Evolutionary conservation across 2,888 invertebrate genomes (phyloP).

Genomic region (Villa cingulata): DNA sequence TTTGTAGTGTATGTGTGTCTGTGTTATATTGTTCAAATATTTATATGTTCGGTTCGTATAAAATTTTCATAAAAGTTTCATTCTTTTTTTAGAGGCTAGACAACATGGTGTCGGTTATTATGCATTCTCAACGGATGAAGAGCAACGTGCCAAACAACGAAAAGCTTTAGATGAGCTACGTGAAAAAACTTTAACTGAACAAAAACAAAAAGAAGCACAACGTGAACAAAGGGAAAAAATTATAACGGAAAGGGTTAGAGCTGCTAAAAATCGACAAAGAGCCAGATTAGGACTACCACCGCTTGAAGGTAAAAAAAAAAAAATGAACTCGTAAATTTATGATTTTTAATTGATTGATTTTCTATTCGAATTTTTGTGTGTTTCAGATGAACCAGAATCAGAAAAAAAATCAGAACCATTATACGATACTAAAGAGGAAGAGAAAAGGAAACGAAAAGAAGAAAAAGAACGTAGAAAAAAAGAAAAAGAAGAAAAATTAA

Average conservation of each 20-base stretch:
- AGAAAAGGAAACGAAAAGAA: constrained; percentile 25
- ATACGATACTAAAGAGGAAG: constrained; percentile 20
- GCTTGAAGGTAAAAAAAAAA: constrained; percentile 37
- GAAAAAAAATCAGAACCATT: constrained; percentile 9
- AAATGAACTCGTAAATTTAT: neutral
- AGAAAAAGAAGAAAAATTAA: constrained; percentile 27
- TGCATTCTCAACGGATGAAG: constrained; percentile 76
- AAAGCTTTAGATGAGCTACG: constrained; percentile 57
- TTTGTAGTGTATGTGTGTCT: no score
- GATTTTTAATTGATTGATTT: no score
- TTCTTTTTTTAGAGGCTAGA: constrained; percentile 57
- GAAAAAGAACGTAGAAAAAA: constrained; percentile 22
- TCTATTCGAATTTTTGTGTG: no score
- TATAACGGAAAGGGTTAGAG: constrained; percentile 53
- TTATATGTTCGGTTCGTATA: no score
- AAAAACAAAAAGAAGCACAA: constrained; percentile 47
- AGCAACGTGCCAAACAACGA: constrained; percentile 65
- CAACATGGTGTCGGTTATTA: constrained; percentile 88
- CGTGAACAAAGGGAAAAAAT: constrained; percentile 50
- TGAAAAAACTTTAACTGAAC: constrained; percentile 53
- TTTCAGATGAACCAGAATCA: constrained; percentile 12
- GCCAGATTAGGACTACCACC: constrained; percentile 59
- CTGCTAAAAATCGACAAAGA: constrained; percentile 59
- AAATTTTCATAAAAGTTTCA: no score
- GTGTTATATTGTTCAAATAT: constrained; percentile 1